Base-by-base conservation (phyloP, 2,113 vertebrate genomes). In the Stigmatopora nigra region DNA sequence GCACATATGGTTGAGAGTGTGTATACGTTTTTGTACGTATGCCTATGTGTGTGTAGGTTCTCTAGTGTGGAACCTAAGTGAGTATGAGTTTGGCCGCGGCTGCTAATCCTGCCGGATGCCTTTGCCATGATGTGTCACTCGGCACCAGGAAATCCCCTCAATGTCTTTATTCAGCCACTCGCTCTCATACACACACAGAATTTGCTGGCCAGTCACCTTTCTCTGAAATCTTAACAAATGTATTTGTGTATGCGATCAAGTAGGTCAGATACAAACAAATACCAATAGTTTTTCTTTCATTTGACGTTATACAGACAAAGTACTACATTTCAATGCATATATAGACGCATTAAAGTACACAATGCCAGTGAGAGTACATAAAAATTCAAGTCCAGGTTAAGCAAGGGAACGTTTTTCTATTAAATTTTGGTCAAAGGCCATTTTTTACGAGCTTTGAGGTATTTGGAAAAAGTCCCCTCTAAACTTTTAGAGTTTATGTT, bases 61-160 rank as follows among this genome's bases (percentile, higher is more conserved):
- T 68, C 35, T 16, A 67, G 68, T 60, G 64, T 71, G 73, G 53
- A 56, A 31, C 22, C 64, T 64, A 71, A 75, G 68, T 75, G 79
- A 73, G 78, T 75, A 75, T 82, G 80, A 67, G 6, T 77, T 87
- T 83, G 84, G 82, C 84, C 78, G 72, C 70, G 71, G 77, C 81
- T 82, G 78, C 82, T 86, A 74, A 79, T 82, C 71, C 85, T 48
- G 73, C 84, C 64, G 81, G 77, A 91, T 88, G 83, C 86, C 85
- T 89, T 87, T 81, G 83, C 78, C 72, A 79, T 89, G 88, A 90
- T 89, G 89, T 82, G 75, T 86, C 76, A 84, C 79, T 80, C 74
- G 5, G 84, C 85, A 78, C 78, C 71, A 85, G 89, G 87, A 88
- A 90, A 89, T 88, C 87, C 89, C 89, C 86, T 80, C 81, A 71